Conservation (phyloP, 1,140 invertebrate species). For the Epicauta chinensis region DNA sequence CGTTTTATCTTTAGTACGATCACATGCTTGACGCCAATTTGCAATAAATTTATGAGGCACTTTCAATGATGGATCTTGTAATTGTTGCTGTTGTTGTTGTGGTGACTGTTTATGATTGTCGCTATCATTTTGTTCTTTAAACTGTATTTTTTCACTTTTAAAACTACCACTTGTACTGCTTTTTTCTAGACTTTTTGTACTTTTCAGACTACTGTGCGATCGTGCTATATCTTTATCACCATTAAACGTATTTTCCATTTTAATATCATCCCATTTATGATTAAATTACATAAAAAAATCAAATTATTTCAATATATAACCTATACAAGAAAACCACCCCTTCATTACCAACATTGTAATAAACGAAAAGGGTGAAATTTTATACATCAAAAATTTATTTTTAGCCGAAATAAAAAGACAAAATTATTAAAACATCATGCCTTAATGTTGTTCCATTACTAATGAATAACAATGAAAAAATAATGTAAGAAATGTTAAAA, state of each 20-base stretch:
- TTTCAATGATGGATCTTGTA: constrained; percentile 45
- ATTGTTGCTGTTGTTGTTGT: constrained; percentile 30
- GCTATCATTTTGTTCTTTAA: constrained; percentile 35
- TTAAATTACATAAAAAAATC: no score
- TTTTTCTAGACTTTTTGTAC: constrained; percentile 38
- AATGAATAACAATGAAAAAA: no score
- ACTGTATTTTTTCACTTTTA: constrained; percentile 39
- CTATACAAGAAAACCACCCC: no score
- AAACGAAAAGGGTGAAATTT: no score
- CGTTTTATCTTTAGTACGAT: constrained; percentile 60
- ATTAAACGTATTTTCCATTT: constrained; percentile 29
- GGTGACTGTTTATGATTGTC: constrained; percentile 33
- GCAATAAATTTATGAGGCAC: constrained; percentile 60
- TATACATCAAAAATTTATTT: no score
- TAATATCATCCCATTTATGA: background rate
- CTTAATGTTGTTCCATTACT: no score
- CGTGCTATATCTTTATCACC: constrained; percentile 38
- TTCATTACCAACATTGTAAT: no score
- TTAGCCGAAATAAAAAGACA: no score
- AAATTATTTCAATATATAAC: no score
- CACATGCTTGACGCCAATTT: constrained; percentile 63
- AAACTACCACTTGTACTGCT: constrained; percentile 33
- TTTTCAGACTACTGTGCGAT: constrained; percentile 36
- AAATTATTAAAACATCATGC: no score
- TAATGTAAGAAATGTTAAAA: no score